Evolutionary conservation across 2,113 vertebrate genomes (phyloP).

Genomic region (Myxocyprinus asiaticus): DNA sequence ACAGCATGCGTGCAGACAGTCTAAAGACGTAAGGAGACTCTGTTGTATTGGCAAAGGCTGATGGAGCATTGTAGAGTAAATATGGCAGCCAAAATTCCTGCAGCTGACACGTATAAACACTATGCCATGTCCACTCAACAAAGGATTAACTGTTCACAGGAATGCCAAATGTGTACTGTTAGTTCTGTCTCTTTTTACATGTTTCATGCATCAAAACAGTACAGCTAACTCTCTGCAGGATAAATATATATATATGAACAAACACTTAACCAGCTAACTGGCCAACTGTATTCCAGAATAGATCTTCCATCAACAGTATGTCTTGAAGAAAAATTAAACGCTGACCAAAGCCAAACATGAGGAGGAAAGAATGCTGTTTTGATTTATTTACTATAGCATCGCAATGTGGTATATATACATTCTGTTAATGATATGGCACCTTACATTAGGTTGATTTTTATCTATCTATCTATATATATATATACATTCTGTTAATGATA

Average conservation of each 20-base stretch:
- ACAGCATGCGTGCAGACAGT: slow-evolving; percentile 9
- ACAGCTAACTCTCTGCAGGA: neutral
- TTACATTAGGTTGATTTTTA: neutral
- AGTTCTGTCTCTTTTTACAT: slow-evolving; percentile 21
- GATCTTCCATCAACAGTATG: slow-evolving; percentile 14
- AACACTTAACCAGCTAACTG: slow-evolving; percentile 23
- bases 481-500: neutral
- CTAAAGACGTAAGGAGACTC: slow-evolving; percentile 25
- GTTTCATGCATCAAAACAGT: slow-evolving; percentile 14
- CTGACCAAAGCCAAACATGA: neutral
- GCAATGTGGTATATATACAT: neutral
- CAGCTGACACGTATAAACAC: slow-evolving; percentile 35
- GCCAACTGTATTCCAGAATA: slow-evolving; percentile 2
- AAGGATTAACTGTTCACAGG: slow-evolving; percentile 30
- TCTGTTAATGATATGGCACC: neutral
- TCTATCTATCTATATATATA: no score
- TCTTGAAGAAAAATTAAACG: slow-evolving; percentile 1
- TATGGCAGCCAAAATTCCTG: slow-evolving; percentile 14
- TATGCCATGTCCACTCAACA: slow-evolving; percentile 6
- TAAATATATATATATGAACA: neutral
- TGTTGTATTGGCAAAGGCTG: slow-evolving; percentile 23
- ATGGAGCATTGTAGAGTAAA: slow-evolving; percentile 5
- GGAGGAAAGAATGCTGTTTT: neutral
- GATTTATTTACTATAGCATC: neutral
- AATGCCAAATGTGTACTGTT: slow-evolving; percentile 3